phyloP scores from a whole-genome alignment of 2,888 invertebrate genomes.

The Clunio marinus region DNA sequence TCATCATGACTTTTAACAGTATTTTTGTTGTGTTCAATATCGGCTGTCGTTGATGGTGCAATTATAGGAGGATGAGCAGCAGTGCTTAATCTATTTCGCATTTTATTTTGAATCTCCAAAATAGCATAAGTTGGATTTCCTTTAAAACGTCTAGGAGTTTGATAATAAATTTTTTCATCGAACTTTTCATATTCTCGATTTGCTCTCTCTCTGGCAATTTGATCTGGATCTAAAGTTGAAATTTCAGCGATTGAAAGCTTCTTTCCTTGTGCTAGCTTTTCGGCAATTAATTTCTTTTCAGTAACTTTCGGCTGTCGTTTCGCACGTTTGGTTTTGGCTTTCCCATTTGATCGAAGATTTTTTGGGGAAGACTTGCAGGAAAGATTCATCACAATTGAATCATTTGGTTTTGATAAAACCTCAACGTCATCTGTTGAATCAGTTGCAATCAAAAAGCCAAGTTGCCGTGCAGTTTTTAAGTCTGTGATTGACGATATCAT shows the following conservation, averaged over 20 bases:
- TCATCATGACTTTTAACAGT: no score
- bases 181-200: slow-evolving; percentile 47
- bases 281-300: slow-evolving; percentile 42
- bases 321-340: slow-evolving; percentile 30
- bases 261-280: slow-evolving; percentile 45
- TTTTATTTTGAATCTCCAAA: slow-evolving; percentile 47
- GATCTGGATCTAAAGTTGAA: slow-evolving; percentile 51
- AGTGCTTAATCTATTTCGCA: no score
- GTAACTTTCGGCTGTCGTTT: background rate
- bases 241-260: slow-evolving; percentile 51
- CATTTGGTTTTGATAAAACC: background rate
- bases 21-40: no score
- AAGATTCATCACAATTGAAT: background rate
- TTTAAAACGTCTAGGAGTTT: slow-evolving; percentile 44
- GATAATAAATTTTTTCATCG: slow-evolving; percentile 29
- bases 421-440: slow-evolving; percentile 21
- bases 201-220: slow-evolving; percentile 51
- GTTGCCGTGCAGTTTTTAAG: slow-evolving; percentile 22
- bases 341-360: slow-evolving; percentile 57
- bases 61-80: slow-evolving; percentile 42
- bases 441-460: slow-evolving; percentile 29
- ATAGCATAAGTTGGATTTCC: slow-evolving; percentile 52
- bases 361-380: slow-evolving; percentile 55
- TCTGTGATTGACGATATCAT: slow-evolving; percentile 28
- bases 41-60: no score